phyloP scores from a whole-genome alignment of 2,797 vertebrate genomes.

The Halcyon leucocephala region DNA sequence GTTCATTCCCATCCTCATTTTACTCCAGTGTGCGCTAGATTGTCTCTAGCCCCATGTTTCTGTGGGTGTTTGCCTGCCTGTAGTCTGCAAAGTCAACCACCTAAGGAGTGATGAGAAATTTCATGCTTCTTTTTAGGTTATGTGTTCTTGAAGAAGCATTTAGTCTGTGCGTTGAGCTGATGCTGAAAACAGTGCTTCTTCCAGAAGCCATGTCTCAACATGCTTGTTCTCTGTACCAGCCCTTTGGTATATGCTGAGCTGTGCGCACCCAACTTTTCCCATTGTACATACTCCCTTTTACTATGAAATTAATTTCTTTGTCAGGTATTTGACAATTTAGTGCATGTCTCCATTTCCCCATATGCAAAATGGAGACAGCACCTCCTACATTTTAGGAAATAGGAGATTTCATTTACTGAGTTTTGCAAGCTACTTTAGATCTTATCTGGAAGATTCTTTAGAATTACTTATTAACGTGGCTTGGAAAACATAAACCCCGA shows the following conservation, averaged over 20 bases:
- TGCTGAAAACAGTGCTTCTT: not conserved
- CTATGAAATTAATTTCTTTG: not conserved
- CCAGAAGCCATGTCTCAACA: not conserved
- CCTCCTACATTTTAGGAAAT: not conserved
- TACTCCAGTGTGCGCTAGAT: not conserved
- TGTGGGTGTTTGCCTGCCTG: not conserved
- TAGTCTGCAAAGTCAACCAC: not conserved
- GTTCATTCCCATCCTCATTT: not conserved
- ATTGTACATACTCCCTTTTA: not conserved
- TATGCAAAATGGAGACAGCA: not conserved
- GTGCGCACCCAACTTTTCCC: not conserved
- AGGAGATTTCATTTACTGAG: not conserved
- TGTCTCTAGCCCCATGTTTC: not conserved
- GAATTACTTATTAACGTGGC: not conserved
- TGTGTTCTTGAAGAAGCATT: not conserved
- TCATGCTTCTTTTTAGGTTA: not conserved
- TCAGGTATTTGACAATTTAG: not conserved
- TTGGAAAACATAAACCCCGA: not conserved
- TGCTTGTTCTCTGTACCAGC: not conserved
- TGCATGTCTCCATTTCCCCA: not conserved
- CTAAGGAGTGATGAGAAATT: not conserved
- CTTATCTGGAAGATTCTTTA: not conserved
- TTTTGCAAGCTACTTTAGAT: not conserved
- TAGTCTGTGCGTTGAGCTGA: not conserved
- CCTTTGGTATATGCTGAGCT: not conserved